phyloP scores from a whole-genome alignment of 2,113 vertebrate species.

The Lepus americanus region DNA sequence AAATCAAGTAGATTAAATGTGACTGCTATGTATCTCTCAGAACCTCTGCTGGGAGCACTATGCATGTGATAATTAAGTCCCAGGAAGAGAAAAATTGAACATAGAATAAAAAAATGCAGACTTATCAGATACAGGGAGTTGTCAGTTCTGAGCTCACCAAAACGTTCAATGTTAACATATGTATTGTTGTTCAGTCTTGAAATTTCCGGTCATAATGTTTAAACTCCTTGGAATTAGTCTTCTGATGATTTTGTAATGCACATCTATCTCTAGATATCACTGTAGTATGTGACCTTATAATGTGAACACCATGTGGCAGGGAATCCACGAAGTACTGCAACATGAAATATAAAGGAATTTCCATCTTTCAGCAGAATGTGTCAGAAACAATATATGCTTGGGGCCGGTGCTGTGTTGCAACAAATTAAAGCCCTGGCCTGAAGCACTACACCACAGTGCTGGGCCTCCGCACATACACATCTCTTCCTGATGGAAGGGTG shows the following conservation, averaged over 20 bases:
- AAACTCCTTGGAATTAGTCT: neutral
- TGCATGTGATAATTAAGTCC: conserved; percentile 75
- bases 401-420: neutral
- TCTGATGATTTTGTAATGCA: neutral
- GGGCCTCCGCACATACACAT: fast-evolving
- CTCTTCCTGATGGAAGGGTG: neutral
- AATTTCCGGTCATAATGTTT: neutral
- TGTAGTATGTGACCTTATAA: neutral
- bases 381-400: neutral
- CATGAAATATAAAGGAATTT: neutral
- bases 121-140: conserved; percentile 66
- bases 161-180: conserved; percentile 50
- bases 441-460: no score
- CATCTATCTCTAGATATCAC: neutral
- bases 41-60: conserved; percentile 33
- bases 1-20: conserved; percentile 79
- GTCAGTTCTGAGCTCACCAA: neutral
- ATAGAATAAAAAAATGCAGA: conserved; percentile 60
- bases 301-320: neutral
- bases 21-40: neutral
- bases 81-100: neutral
- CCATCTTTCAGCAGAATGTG: fast-evolving
- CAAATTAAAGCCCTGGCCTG: no score
- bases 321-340: neutral
- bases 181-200: conserved; percentile 64